Evolutionary conservation across 1,140 invertebrate genomes (phyloP).

Genomic region (Marisa cornuarietis): DNA sequence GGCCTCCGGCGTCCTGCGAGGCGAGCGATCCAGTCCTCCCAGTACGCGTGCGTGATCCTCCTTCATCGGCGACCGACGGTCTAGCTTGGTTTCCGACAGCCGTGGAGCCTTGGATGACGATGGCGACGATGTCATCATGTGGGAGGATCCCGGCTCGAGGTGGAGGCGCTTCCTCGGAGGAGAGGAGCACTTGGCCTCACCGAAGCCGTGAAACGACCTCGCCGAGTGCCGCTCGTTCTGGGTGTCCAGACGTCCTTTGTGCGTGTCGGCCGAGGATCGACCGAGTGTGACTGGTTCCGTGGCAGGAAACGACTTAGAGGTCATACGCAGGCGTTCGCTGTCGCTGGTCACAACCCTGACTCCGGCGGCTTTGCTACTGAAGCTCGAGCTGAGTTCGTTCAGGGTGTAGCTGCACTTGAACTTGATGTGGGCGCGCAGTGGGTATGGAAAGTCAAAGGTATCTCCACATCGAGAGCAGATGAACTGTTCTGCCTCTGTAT

Average conservation of each 20-base stretch:
- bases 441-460: conserved; percentile 55
- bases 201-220: conserved; percentile 8
- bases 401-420: conserved; percentile 51
- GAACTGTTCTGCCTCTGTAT: conserved; percentile 48
- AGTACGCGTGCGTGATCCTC: conserved; percentile 2
- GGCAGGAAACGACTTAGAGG: not conserved
- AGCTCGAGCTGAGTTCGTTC: conserved; percentile 1
- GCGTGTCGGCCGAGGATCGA: not conserved
- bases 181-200: not conserved
- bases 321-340: not conserved
- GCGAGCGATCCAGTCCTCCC: conserved; percentile 9
- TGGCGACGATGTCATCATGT: not conserved
- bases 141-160: not conserved
- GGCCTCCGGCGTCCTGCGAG: not conserved
- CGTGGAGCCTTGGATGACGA: conserved; percentile 3
- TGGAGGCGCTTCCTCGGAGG: not conserved
- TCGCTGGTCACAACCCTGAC: not conserved
- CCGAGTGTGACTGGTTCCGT: not conserved
- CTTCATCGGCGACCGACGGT: conserved; percentile 5
- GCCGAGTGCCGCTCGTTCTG: not conserved
- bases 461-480: conserved; percentile 56
- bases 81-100: conserved; percentile 11
- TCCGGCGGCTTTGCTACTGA: not conserved
- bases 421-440: conserved; percentile 58
- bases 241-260: not conserved